A percentile compares a stretch with the other conserved stretches of the same genome.
These are phyloP conservation scores for Pristionchus entomophagus DNA, from an alignment of 2,888 invertebrate species.

Conservation along the genomic window DNA sequence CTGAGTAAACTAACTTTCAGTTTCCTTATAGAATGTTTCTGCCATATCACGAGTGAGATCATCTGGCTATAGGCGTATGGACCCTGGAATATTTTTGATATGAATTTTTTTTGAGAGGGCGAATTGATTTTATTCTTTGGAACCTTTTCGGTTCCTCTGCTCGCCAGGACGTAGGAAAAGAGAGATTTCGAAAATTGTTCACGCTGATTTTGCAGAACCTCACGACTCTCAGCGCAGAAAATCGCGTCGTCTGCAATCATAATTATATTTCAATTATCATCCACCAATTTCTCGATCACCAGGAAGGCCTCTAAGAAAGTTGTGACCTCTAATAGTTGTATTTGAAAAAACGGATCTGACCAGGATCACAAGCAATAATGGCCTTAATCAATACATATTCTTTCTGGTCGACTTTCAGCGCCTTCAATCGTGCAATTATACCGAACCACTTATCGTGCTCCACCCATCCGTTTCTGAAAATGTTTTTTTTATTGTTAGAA, in stretches of 20 bases:
- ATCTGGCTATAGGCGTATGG: background rate
- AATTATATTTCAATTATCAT: too few species aligned
- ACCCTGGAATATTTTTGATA: background rate
- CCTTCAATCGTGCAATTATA: background rate
- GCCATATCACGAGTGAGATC: background rate
- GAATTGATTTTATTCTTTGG: too few species aligned
- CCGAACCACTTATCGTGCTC: background rate
- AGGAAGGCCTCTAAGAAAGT: too few species aligned
- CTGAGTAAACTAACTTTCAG: background rate
- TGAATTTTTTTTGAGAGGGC: background rate
- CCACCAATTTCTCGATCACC: too few species aligned
- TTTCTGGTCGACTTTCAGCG: background rate
- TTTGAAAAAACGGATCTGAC: background rate
- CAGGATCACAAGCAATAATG: conserved; percentile 1
- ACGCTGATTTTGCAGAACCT: background rate
- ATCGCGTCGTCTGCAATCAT: background rate
- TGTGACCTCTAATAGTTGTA: too few species aligned
- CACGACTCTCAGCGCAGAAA: background rate
- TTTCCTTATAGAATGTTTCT: background rate
- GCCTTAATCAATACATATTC: background rate
- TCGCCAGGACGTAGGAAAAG: conserved; percentile 3
- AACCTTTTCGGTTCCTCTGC: background rate
- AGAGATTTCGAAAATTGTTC: conserved; percentile 32
- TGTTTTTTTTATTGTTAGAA: too few species aligned
- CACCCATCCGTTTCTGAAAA: background rate